Base-by-base conservation (phyloP, 2,113 vertebrate genomes). In the Malurus elegans region DNA sequence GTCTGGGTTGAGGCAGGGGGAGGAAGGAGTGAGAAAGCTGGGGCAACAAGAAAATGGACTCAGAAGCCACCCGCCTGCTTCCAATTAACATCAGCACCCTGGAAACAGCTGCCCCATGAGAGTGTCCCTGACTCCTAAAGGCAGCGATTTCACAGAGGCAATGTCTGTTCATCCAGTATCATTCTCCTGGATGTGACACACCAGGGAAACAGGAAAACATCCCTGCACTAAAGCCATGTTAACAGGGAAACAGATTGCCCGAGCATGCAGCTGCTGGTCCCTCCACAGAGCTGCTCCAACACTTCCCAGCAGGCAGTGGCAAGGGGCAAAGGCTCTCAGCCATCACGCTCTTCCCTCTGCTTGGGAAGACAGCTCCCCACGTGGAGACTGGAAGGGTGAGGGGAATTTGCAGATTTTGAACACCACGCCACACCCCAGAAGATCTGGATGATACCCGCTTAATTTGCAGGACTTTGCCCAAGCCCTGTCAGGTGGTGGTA, bases 261-360 rank as follows among this genome's bases (percentile, higher is more conserved):
- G 9, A 92, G 92, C 4, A 12, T 48, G 90, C 93, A 95, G 93
- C 84, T 94, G 92, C 79, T 86, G 83, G 80, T 73, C 54, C 84
- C 75, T 62, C 66, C 50, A 9, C 86, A 79, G 66, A 72, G 85
- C 92, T 51, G 64, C 65, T 47, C 31, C 65, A 82, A 18, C 32
- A 5, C 72, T 44, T 28, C 72, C n/a, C 90, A 76, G 82, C 64
- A 70, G 64, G 85, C 90, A 94, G 76, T 1, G 18, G 53, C 84
- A 69, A 18, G 40, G 66, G 66, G 18, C 88, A 57, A 44, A 78
- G 51, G 85, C 67, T 40, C 45, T 71, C 31, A 40, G 76, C 53
- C 70, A 24, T 10, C 56, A 78, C 25, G 56, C 18, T 64, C 72
- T 88, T 66, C 64, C 67, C 20, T 58, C 61, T 48, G 48, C 6